These are phyloP conservation scores for Cyclophora punctaria DNA, from an alignment of 2,888 invertebrate species.

Conservation along the genomic window DNA sequence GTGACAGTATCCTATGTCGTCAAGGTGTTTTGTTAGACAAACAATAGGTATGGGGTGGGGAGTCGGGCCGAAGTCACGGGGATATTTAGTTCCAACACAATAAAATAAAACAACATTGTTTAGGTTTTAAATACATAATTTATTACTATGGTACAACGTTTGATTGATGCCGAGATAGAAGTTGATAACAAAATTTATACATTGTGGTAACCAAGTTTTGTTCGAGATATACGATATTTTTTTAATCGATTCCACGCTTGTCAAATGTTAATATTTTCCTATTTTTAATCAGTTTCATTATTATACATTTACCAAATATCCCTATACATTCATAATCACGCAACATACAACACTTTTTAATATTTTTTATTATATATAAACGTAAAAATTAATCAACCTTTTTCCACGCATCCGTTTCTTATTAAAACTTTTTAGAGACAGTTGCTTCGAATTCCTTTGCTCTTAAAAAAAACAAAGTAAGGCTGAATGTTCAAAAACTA, in stretches of 20 bases:
- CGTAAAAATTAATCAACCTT: slow-evolving; percentile 64
- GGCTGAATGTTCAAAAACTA: neutral
- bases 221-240: slow-evolving; percentile 15
- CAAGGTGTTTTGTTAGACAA: too few relatives aligned
- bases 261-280: slow-evolving; percentile 20
- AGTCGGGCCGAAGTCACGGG: too few relatives aligned
- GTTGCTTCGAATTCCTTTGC: slow-evolving; percentile 32
- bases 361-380: slow-evolving; percentile 56
- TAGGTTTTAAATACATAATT: slow-evolving; percentile 70
- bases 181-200: slow-evolving; percentile 19
- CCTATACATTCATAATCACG: slow-evolving; percentile 38
- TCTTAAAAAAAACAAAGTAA: slow-evolving; percentile 12
- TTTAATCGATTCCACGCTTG: slow-evolving; percentile 39
- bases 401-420: slow-evolving; percentile 43
- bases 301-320: slow-evolving; percentile 38
- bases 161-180: slow-evolving; percentile 54
- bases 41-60: too few relatives aligned
- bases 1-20: too few relatives aligned
- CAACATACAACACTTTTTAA: slow-evolving; percentile 38
- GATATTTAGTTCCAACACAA: slow-evolving; percentile 2
- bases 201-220: slow-evolving; percentile 23
- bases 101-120: slow-evolving; percentile 17
- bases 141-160: slow-evolving; percentile 71
- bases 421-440: slow-evolving; percentile 45
- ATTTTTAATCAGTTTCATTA: slow-evolving; percentile 16